Percentiles rank a stretch among this genome's conserved stretches.
These are phyloP conservation scores for Eilema sororculum DNA, from an alignment of 2,888 invertebrate genomes.

Conservation along the genomic window DNA sequence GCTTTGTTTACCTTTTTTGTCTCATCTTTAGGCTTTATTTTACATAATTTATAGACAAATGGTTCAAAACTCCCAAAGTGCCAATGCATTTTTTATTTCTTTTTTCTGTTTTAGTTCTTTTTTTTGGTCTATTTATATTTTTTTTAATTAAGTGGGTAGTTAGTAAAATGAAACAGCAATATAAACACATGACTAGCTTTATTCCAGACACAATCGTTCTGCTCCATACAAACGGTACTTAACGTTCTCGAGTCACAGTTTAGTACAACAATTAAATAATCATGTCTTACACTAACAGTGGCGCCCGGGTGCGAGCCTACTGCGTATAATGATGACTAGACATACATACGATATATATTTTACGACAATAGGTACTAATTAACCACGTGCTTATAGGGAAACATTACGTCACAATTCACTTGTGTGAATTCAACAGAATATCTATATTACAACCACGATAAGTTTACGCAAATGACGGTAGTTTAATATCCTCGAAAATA, in stretches of 20 bases:
- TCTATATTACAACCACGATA: not conserved
- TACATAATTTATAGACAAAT: no score
- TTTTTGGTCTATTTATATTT: no score
- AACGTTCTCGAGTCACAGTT: conserved; percentile 43
- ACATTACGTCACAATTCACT: conserved; percentile 10
- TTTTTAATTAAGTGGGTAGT: not conserved
- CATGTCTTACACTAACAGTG: conserved; percentile 61
- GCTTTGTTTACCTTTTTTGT: no score
- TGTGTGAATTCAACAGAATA: not conserved
- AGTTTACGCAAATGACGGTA: not conserved
- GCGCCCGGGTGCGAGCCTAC: conserved; percentile 60
- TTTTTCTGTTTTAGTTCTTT: no score
- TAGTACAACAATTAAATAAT: conserved; percentile 69
- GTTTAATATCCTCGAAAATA: no score
- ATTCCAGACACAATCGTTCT: conserved; percentile 74
- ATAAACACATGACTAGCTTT: conserved; percentile 86
- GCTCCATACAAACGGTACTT: conserved; percentile 52
- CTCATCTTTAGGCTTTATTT: no score
- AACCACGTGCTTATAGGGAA: conserved; percentile 3
- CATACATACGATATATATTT: conserved; percentile 17
- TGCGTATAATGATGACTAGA: conserved; percentile 33
- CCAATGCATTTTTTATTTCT: no score
- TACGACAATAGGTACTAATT: conserved; percentile 12
- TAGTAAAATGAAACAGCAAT: conserved; percentile 64
- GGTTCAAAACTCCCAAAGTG: no score